Base-by-base conservation (phyloP, 2,113 vertebrate genomes). In the Hyperoodon ampullatus region DNA sequence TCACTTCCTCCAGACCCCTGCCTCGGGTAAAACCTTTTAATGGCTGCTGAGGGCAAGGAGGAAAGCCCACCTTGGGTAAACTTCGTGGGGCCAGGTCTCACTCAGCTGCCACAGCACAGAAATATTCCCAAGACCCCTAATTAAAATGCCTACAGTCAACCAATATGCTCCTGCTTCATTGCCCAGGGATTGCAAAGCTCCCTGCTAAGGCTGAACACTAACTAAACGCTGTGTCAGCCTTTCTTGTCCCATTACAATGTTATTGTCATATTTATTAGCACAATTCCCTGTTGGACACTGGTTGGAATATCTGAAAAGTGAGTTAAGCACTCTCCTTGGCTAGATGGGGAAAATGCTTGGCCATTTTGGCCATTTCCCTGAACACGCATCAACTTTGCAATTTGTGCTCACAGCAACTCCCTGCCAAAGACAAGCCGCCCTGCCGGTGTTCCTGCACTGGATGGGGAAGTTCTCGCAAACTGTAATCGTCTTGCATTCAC, bases 171-270 rank as follows among this genome's bases (percentile, higher is more conserved):
- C 78, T 26, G 10, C 47, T 75, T 87, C 80, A 66, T 53, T 68
- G 94, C 90, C 93, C 58, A 42, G 88, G 78, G 93, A 12, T 21
- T 30, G 18, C 44, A 33, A 93, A 60, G 68, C 82, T 88, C 83
- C 72, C 21, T 50, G 65, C 82, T 82, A 58, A 90, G 19, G 75
- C 70, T 1, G 60, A 92, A 58, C 85, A 58, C 88, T 66, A 95
- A 84, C 53, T 35, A 95, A 96, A 74, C 0, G 35, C 96, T 74
- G 81, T 1, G 8, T 96, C 96, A 97, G 97, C 86, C 95, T 82
- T 95, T 91, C 63, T 53, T 80, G 88, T 35, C 44, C 33, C 28
- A 0, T 58, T 66, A 85, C 53, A 55, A 19, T 53, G 65, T 80
- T 85, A 88, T 72, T 4, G 1, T 86, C 65, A 42, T 83, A 44